Evolutionary conservation across 2,888 invertebrate species (phyloP), one percentile per base, ranked within the genome.

Genomic region (Copidosoma aretas): DNA sequence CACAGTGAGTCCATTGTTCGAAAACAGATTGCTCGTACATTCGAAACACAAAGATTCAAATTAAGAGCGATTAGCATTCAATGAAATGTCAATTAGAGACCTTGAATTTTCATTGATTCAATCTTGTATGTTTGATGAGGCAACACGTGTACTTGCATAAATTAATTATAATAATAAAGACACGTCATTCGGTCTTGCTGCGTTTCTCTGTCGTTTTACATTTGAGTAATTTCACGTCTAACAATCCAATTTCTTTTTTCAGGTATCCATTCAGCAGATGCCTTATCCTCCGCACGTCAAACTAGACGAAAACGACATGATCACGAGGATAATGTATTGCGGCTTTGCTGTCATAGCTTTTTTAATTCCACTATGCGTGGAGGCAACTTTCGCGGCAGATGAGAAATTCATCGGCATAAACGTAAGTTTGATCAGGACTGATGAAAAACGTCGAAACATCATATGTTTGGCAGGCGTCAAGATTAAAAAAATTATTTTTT

Each of bases 341-440:
- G 68, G 70, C 39, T 77, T 82, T 64, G 81, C 79, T 56, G 73
- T 77, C 14, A 73, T 78, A 32, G 77, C 77, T 46, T 81, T 84
- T 74, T 67, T 82, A 49, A 78, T 82, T 61, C 77, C 81, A 56
- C 74, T 83, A 8, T 81, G 77, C 56, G 52, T 80, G 25, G 82
- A 83, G 76, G 75, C 78, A 1, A 76, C 75, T 24, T 82, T 76
- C 64, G 76, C 80, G n/a, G 75, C 80, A 0, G 79, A 76, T 53
- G 84, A 84, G 70, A 84, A 84, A 64, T 79, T 76, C 52, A 80
- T 82, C 64, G 84, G 84, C 10, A 75, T 82, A 4, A 82, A 79
- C 71, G 82, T 83, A 69, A 74, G 79, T 79, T 70, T 53, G n/a
- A 32, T 32, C 32, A 3, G 60, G 32, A 61, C 57, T 17, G 32